These are phyloP conservation scores for Rhinophrynus dorsalis DNA, from an alignment of 2,797 vertebrate genomes.

Conservation along the genomic window DNA sequence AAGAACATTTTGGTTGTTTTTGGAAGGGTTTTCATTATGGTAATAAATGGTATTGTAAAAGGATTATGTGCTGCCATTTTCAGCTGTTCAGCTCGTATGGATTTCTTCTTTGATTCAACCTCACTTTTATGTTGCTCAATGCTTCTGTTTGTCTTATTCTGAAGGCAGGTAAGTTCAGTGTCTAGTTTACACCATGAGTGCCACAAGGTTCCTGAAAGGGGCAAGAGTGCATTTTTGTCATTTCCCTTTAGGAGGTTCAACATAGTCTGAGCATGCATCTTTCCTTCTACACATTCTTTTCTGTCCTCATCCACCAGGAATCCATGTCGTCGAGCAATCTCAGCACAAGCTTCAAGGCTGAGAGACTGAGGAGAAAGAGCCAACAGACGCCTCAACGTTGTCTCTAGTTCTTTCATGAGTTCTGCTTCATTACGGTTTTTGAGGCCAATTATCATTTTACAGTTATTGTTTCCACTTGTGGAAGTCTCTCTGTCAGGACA, in stretches of 20 bases:
- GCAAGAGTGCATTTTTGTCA: constrained; percentile 64
- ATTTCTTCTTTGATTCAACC: constrained; percentile 47
- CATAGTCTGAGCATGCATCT: constrained; percentile 52
- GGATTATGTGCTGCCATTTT: constrained; percentile 42
- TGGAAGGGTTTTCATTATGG: constrained; percentile 48
- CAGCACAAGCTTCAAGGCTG: constrained; percentile 54
- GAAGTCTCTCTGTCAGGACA: constrained; percentile 49
- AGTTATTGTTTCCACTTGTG: too few relatives aligned
- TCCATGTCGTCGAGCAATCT: constrained; percentile 37
- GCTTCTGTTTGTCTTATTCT: constrained; percentile 59
- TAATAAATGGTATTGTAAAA: constrained; percentile 58
- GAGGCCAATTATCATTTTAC: constrained; percentile 62
- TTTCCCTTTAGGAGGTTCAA: constrained; percentile 43
- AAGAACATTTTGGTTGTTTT: constrained; percentile 62
- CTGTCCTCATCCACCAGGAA: constrained; percentile 66
- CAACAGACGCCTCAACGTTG: constrained; percentile 52
- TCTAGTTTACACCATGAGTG: constrained; percentile 68
- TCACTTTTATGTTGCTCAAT: constrained; percentile 65
- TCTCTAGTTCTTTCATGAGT: constrained; percentile 56
- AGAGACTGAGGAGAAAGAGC: constrained; percentile 8
- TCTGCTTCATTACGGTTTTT: constrained; percentile 63
- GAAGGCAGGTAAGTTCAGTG: constrained; percentile 67
- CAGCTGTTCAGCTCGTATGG: constrained; percentile 53
- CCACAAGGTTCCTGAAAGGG: constrained; percentile 74
- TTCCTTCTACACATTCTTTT: constrained; percentile 55